Base-by-base conservation (phyloP, 2,888 invertebrate genomes). In the Kuschelorhynchus macadamiae region DNA sequence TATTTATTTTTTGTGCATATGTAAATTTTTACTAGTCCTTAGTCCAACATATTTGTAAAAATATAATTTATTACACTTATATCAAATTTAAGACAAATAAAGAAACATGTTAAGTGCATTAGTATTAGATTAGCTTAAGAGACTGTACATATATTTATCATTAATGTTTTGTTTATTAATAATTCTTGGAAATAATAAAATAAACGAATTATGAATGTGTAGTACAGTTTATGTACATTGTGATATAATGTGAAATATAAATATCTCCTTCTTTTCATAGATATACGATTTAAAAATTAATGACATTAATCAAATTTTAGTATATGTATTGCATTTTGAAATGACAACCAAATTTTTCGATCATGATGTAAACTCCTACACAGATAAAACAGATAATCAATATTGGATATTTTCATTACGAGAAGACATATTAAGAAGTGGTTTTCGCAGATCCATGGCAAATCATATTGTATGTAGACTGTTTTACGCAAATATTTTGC, bases 141-240 rank as follows among this genome's bases (percentile, higher is more conserved):
- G 79, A 76, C 77, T 80, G 80, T 80, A 79, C 66, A 78, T 78
- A 78, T 70, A 74, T 67, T 20, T 47, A 63, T 56, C 46, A 68
- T 72, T 67, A 73, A 75, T 76, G 77, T 74, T 69, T 75, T 70
- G 66, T 62, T 56, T 72, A 63, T 55, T 71, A 70, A 69, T 71
- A 67, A 67, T 21, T 18, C 41, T 25, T 30, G 50, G 50, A 47
- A 25, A 41, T 52, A 49, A 56, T 49, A 39, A 72, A 75, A 75
- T 74, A 74, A 77, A 78, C 79, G 77, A 79, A 79, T 79, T 79
- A 79, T 76, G 17, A 50, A 59, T 61, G 75, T 78, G 77, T 79
- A 77, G 78, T 79, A 79, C 79, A 77, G 74, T 74, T 72, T 70
- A 75, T 77, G 78, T 79, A 78, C 78, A 77, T 76, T 79, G 79